These are phyloP conservation scores for Aethes cnicana DNA, from an alignment of 2,888 invertebrate species.

Conservation along the genomic window DNA sequence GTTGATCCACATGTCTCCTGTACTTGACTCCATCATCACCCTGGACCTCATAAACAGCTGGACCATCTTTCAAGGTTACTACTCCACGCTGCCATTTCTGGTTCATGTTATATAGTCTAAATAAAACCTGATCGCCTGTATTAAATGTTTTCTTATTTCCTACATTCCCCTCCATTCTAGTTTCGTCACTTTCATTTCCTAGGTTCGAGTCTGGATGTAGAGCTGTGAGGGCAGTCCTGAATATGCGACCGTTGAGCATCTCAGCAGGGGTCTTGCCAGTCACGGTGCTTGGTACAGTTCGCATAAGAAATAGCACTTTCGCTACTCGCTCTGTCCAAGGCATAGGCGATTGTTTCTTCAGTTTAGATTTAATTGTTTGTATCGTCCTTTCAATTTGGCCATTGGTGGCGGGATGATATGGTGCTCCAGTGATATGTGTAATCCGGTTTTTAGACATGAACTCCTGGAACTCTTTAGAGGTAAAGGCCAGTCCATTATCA, in stretches of 20 bases:
- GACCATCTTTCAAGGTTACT: not conserved
- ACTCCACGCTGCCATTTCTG: constrained; percentile 3
- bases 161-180: not conserved
- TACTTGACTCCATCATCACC: not conserved
- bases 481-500: constrained; percentile 31
- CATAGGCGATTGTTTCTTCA: constrained; percentile 15
- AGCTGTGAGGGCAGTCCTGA: constrained; percentile 21
- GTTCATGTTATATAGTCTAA: constrained; percentile 12
- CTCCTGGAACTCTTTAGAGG: constrained; percentile 20
- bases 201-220: constrained; percentile 20
- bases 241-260: constrained; percentile 26
- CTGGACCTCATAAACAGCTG: constrained; percentile 3
- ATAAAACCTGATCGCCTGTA: constrained; percentile 7
- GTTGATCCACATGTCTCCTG: constrained; percentile 3
- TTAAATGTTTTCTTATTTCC: constrained; percentile 1
- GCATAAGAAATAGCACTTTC: constrained; percentile 29
- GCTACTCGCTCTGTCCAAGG: constrained; percentile 30
- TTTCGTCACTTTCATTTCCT: not conserved
- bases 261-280: constrained; percentile 34
- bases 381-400: constrained; percentile 31
- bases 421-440: constrained; percentile 20
- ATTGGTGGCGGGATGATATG: constrained; percentile 32
- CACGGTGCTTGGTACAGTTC: constrained; percentile 26
- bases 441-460: constrained; percentile 15
- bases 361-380: constrained; percentile 29